A percentile compares a stretch with the other conserved stretches of the same genome.
Evolutionary conservation across 2,888 invertebrate genomes (phyloP).

Genomic region (Nomada lathburiana): DNA sequence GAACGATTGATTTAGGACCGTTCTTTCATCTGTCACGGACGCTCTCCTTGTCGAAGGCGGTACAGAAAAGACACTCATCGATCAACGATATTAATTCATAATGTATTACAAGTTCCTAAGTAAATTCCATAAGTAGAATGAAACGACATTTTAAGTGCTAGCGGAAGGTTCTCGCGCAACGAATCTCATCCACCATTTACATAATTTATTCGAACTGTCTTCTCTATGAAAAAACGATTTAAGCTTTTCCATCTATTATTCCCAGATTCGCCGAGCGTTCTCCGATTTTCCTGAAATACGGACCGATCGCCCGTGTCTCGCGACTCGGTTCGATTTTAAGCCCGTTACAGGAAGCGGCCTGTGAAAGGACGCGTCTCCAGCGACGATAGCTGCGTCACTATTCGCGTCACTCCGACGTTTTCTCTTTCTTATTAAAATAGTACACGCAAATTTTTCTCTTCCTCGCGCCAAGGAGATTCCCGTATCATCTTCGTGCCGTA

Average conservation of each 20-base stretch:
- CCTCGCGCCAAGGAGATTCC: conserved; percentile 24
- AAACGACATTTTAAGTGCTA: neutral
- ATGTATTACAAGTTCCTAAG: neutral
- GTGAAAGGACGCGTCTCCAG: conserved; percentile 3
- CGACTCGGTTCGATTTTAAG: conserved; percentile 1
- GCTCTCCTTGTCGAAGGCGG: too few relatives aligned
- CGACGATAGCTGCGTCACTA: neutral
- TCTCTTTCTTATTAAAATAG: conserved; percentile 38
- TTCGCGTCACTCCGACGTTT: neutral
- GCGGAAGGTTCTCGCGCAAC: too few relatives aligned
- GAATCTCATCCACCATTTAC: too few relatives aligned
- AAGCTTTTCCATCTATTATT: neutral
- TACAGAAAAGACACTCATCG: neutral
- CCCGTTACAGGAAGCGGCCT: neutral
- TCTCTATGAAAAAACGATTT: neutral
- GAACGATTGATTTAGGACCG: conserved; percentile 8
- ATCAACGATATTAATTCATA: conserved; percentile 11
- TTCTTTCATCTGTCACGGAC: neutral
- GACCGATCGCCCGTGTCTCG: neutral
- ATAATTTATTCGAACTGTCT: too few relatives aligned
- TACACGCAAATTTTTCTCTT: conserved; percentile 43
- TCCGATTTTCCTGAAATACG: neutral
- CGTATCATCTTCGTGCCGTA: conserved; percentile 28
- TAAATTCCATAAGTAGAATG: neutral
- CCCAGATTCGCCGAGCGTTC: neutral